A percentile compares a stretch with the other conserved stretches of the same genome.
Conservation (phyloP, 2,113 vertebrate genomes). For the Ia io region DNA sequence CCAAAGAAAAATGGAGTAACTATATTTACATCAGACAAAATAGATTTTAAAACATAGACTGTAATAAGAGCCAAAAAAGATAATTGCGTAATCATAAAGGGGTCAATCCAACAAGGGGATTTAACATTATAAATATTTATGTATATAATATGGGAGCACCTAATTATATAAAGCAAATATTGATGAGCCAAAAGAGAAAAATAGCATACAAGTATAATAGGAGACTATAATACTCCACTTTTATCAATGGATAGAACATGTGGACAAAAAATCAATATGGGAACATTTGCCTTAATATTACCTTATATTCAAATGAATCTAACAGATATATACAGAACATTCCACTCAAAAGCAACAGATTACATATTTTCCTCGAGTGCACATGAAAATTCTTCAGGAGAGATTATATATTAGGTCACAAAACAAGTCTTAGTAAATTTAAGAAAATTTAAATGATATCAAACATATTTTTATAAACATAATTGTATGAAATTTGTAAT, state of each 20-base stretch:
- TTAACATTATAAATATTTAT: background rate
- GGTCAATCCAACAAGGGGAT: background rate
- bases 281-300: background rate
- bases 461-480: background rate
- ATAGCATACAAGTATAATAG: background rate
- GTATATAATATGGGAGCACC: background rate
- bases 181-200: background rate
- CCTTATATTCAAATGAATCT: background rate
- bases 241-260: background rate
- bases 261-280: background rate
- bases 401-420: background rate
- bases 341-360: background rate
- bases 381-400: background rate
- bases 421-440: background rate
- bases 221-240: background rate
- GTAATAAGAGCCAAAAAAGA: background rate
- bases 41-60: background rate
- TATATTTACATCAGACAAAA: background rate
- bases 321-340: background rate
- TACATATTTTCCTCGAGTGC: background rate
- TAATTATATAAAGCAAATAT: background rate
- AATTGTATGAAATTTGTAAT: background rate
- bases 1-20: background rate
- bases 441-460: background rate
- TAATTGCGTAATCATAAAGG: background rate